Base-by-base conservation (phyloP, 2,113 vertebrate species). In the Neolamprologus cancellatus region DNA sequence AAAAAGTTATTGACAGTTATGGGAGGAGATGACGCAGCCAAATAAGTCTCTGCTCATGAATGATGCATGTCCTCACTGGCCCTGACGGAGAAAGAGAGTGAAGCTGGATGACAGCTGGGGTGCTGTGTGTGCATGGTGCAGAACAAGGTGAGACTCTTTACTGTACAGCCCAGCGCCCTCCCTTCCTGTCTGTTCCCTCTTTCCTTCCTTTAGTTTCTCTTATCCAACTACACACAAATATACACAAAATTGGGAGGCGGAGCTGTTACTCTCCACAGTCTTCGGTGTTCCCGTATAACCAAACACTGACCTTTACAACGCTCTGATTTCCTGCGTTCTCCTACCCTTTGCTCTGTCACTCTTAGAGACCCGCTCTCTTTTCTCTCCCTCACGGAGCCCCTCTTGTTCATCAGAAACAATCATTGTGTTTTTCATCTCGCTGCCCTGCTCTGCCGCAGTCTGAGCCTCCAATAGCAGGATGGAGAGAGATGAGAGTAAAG, bases 381-480 rank as follows among this genome's bases (percentile, higher is more conserved):
- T 69, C 52, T 89, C 83, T 80, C 82, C 79, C 87, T 89, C 86
- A 6, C 83, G 15, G 48, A 89, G 82, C 69, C 84, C 78, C 91
- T 95, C 87, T 86, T 85, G 95, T 96, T 95, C 88, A 88, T 93
- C 93, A 94, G 92, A 93, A 96, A 95, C 95, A 95, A 95, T 96
- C 93, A 95, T 91, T 94, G 94, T 92, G 93, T 96, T 96, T 96
- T 96, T 94, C 92, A 54, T 91, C 84, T 96, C 95, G 92, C 85
- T 95, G 95, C 95, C 90, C 89, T 6, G 59, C 46, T 78, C 87
- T 95, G 95, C 94, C 82, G 93, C 96, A 96, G 94, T 96, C 95
- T 93, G 89, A 95, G 92, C 50, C 85, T 89, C 81, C 88, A 89
- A 86, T 88, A 83, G 87, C 87, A 86, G 78, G 57, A 78, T 20